Evolutionary conservation across 2,113 vertebrate species (phyloP).

Genomic region (Oxyruncus cristatus): DNA sequence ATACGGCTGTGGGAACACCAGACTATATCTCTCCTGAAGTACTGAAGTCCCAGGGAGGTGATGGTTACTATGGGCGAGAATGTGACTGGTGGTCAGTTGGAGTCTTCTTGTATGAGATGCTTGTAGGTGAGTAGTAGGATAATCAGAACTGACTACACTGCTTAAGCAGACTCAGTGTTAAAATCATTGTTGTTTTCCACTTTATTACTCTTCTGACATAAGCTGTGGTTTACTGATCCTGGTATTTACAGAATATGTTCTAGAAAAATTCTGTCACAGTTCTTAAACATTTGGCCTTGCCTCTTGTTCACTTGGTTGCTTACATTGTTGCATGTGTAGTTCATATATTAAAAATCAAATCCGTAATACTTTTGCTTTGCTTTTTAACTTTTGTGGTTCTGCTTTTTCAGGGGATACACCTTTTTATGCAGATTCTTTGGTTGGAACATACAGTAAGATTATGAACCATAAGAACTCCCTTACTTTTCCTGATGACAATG

Average conservation of each 20-base stretch:
- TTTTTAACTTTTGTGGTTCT: background rate
- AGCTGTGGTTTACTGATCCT: background rate
- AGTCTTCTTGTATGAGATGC: slow-evolving; percentile 98
- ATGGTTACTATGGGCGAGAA: slow-evolving; percentile 96
- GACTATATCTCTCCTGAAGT: slow-evolving; percentile 99
- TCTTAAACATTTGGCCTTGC: background rate
- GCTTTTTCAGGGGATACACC: slow-evolving; percentile 90
- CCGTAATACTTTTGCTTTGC: background rate
- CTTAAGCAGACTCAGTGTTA: background rate
- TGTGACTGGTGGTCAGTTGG: slow-evolving; percentile 99
- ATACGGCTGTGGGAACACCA: slow-evolving; percentile 96
- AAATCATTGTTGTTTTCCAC: background rate
- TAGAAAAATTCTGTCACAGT: background rate
- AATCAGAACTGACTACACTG: background rate
- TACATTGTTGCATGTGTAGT: background rate
- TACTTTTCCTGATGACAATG: slow-evolving; percentile 95
- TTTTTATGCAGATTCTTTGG: slow-evolving; percentile 97
- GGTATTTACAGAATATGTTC: background rate
- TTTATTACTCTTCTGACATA: background rate
- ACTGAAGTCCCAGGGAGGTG: slow-evolving; percentile 96
- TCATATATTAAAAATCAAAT: background rate
- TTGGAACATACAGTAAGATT: slow-evolving; percentile 99
- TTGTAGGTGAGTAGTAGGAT: slow-evolving; percentile 88
- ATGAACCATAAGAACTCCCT: slow-evolving; percentile 99
- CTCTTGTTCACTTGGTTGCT: background rate